A percentile compares a stretch with the other conserved stretches of the same genome.
These are phyloP conservation scores for Pollenia angustigena DNA, from an alignment of 2,888 invertebrate species.

Conservation along the genomic window DNA sequence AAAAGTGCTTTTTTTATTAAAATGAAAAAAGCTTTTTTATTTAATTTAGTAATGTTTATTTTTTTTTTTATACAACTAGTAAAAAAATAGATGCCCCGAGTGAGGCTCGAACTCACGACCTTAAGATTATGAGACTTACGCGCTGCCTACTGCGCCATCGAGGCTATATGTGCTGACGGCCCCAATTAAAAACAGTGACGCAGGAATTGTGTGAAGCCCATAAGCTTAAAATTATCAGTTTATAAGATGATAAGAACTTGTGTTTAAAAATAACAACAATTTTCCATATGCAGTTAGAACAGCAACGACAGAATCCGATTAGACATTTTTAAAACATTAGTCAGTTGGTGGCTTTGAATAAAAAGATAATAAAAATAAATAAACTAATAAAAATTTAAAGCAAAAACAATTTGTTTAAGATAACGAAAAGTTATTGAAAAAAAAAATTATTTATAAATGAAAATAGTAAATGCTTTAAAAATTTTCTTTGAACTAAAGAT, in stretches of 20 bases:
- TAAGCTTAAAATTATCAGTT: too few species aligned
- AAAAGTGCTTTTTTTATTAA: too few species aligned
- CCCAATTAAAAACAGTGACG: background rate
- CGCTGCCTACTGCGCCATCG: conserved; percentile 74
- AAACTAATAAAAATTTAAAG: too few species aligned
- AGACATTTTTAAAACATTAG: too few species aligned
- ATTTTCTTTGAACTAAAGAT: too few species aligned
- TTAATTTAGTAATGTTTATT: too few species aligned
- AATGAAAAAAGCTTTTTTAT: too few species aligned
- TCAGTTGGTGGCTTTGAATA: background rate
- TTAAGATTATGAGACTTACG: conserved; percentile 73
- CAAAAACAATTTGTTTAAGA: too few species aligned
- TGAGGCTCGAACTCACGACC: conserved; percentile 74
- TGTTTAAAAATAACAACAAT: background rate
- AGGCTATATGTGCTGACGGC: conserved; percentile 32
- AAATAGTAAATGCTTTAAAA: too few species aligned
- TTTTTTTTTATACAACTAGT: background rate
- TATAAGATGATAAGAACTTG: background rate
- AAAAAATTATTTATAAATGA: too few species aligned
- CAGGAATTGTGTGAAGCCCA: background rate
- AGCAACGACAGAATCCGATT: background rate
- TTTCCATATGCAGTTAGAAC: background rate
- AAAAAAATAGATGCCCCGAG: conserved; percentile 62
- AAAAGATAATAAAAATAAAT: background rate
- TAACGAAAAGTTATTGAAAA: too few species aligned